Evolutionary conservation across 1,140 invertebrate genomes (phyloP).

Genomic region (Pseudomyrmex pallidus): DNA sequence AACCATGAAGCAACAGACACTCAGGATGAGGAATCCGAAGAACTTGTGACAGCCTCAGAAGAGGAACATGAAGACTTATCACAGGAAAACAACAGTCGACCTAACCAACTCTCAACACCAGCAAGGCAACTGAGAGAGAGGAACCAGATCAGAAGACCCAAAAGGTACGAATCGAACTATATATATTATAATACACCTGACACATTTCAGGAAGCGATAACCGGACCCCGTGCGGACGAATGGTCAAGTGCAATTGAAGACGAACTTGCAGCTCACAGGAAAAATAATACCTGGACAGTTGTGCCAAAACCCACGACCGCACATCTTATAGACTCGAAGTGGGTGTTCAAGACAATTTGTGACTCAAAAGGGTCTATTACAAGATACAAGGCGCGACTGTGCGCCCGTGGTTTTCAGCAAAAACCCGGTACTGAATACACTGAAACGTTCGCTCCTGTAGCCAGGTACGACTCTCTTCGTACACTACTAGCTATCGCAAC

Average conservation of each 20-base stretch:
- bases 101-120: background rate
- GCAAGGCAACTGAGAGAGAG: background rate
- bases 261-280: background rate
- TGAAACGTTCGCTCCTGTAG: background rate
- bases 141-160: background rate
- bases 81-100: background rate
- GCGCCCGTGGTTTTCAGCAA: background rate
- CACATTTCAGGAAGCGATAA: background rate
- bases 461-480: background rate
- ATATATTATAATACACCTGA: background rate
- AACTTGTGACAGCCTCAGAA: no score
- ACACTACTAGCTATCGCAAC: background rate
- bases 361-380: background rate
- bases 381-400: background rate
- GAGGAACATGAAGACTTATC: background rate
- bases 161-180: background rate
- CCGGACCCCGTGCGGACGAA: background rate
- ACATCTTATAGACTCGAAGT: background rate
- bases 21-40: no score
- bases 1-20: no score
- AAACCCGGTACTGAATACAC: background rate
- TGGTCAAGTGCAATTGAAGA: background rate
- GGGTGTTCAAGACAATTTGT: background rate
- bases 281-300: background rate
- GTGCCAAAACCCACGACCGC: background rate